Conservation (phyloP, 2,888 invertebrate genomes). For the Oscheius sp. region DNA sequence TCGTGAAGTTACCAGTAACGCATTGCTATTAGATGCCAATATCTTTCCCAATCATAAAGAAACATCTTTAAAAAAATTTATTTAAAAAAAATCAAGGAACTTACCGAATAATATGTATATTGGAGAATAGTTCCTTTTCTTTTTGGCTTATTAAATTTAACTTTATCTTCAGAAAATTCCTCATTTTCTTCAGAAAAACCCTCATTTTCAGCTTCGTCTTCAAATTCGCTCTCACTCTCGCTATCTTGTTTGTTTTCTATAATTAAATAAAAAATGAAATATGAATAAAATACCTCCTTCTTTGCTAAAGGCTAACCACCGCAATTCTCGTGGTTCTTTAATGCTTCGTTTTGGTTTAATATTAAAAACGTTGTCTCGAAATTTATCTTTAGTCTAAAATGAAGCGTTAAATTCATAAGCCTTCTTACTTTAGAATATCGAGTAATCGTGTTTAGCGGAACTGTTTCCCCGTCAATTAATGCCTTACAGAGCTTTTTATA, state of each 20-base stretch:
- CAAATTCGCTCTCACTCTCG: neutral
- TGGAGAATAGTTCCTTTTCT: too few relatives aligned
- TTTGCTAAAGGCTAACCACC: constrained; percentile 3
- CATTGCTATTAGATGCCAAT: constrained; percentile 23
- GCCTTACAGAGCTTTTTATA: neutral
- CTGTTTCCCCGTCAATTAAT: constrained; percentile 2
- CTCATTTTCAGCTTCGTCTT: neutral
- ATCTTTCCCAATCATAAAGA: constrained; percentile 19
- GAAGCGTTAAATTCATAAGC: too few relatives aligned
- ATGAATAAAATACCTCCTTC: constrained; percentile 12
- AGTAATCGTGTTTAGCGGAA: neutral
- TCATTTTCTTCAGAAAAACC: neutral
- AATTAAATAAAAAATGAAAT: neutral
- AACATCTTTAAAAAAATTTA: neutral
- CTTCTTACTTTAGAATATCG: neutral
- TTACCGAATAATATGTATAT: neutral
- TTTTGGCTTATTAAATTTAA: too few relatives aligned
- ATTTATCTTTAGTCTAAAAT: too few relatives aligned
- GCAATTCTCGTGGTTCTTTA: neutral
- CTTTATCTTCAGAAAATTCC: neutral
- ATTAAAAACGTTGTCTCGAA: too few relatives aligned
- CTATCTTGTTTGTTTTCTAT: constrained; percentile 7
- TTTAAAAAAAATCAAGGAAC: neutral
- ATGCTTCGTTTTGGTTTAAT: too few relatives aligned
- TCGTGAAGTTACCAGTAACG: constrained; percentile 19